phyloP scores from a whole-genome alignment of 2,113 vertebrate genomes.

The Notarius lentiginosus region DNA sequence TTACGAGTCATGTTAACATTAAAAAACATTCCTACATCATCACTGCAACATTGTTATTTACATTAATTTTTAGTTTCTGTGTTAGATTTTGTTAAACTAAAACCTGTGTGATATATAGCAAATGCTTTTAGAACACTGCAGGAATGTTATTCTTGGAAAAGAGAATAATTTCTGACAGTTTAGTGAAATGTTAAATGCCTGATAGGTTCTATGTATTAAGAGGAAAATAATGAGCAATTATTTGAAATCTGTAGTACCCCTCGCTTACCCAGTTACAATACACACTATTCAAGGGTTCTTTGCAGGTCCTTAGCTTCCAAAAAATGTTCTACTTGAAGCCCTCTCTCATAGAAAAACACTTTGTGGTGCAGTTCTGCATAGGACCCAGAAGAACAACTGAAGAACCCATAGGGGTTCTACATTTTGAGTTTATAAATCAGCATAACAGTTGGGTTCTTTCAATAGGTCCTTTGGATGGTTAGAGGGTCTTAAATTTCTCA shows the following conservation, averaged over 20 bases:
- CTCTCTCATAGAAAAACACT: too few relatives aligned
- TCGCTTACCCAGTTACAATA: too few relatives aligned
- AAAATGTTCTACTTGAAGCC: too few relatives aligned
- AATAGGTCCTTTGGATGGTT: neutral
- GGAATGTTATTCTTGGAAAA: neutral
- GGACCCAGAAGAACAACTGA: neutral
- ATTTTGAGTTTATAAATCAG: neutral
- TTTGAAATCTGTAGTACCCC: too few relatives aligned
- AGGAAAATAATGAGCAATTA: too few relatives aligned
- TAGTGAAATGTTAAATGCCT: too few relatives aligned
- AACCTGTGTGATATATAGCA: neutral
- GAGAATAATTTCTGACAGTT: neutral
- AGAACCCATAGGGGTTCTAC: neutral
- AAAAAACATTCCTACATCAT: neutral
- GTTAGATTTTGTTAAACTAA: too few relatives aligned
- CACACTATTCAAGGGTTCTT: too few relatives aligned
- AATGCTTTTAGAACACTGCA: neutral
- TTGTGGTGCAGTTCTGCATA: too few relatives aligned
- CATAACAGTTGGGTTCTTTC: neutral
- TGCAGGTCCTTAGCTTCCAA: too few relatives aligned
- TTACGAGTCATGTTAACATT: neutral
- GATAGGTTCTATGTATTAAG: too few relatives aligned
- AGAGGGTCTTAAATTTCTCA: neutral
- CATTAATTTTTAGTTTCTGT: neutral
- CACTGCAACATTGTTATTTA: neutral